Conservation (phyloP, 2,888 invertebrate species). For the Stomorhina lunata region DNA sequence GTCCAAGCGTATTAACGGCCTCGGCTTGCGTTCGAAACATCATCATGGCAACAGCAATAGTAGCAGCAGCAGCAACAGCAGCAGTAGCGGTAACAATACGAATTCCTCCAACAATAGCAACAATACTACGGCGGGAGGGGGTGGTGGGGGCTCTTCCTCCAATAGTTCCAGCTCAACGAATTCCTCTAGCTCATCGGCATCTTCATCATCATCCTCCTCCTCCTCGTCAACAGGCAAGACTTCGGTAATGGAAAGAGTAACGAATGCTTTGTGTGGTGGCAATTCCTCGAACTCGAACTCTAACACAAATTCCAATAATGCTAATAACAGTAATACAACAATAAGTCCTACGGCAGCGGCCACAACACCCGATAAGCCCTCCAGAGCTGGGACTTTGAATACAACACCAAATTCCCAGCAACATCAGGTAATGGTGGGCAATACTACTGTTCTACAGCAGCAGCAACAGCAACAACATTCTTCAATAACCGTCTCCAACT, state of each 20-base stretch:
- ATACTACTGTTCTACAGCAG: constrained; percentile 53
- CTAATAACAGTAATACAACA: constrained; percentile 68
- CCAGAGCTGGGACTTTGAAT: constrained; percentile 68
- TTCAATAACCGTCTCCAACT: constrained; percentile 64
- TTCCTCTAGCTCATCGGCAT: constrained; percentile 66
- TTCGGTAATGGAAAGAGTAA: constrained; percentile 92
- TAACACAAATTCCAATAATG: constrained; percentile 67
- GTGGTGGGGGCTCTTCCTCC: constrained; percentile 44
- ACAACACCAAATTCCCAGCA: constrained; percentile 24
- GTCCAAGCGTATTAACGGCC: constrained; percentile 92
- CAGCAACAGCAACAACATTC: constrained; percentile 64
- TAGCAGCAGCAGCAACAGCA: constrained; percentile 66
- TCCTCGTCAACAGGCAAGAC: constrained; percentile 81
- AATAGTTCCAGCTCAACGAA: constrained; percentile 54
- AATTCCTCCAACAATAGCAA: constrained; percentile 31
- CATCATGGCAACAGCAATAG: constrained; percentile 77
- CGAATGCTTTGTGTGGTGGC: constrained; percentile 91
- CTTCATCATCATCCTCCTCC: constrained; percentile 61
- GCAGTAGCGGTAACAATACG: constrained; percentile 65
- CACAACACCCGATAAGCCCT: constrained; percentile 74
- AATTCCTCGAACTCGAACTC: constrained; percentile 75
- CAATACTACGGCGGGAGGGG: constrained; percentile 63
- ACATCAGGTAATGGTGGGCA: constrained; percentile 37
- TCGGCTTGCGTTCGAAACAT: constrained; percentile 85
- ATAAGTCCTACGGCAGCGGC: constrained; percentile 58